A percentile compares a stretch with the other conserved stretches of the same genome.
Evolutionary conservation across 2,888 invertebrate species (phyloP).

Genomic region (Argyra leucocephala): DNA sequence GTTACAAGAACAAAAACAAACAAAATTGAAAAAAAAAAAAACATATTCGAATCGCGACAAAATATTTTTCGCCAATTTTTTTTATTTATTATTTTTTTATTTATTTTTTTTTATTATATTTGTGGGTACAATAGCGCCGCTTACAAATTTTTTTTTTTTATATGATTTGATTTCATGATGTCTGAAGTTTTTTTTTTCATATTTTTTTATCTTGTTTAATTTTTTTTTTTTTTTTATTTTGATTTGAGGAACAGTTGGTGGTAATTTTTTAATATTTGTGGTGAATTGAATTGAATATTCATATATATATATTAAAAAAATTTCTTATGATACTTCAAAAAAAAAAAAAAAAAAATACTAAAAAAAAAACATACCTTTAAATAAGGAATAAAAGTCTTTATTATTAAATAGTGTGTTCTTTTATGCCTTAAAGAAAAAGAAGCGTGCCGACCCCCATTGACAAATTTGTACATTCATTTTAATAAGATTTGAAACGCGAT

Average conservation of each 20-base stretch:
- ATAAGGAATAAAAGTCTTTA: background rate
- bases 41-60: too few relatives aligned
- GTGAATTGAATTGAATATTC: background rate
- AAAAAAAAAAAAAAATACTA: too few relatives aligned
- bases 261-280: background rate
- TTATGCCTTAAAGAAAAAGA: constrained; percentile 20
- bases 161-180: background rate
- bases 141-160: background rate
- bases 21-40: too few relatives aligned
- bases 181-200: background rate
- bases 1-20: background rate
- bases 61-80: too few relatives aligned
- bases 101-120: background rate
- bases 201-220: background rate
- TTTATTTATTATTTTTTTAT: too few relatives aligned
- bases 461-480: constrained; percentile 32
- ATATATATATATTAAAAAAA: background rate
- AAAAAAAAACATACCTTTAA: background rate
- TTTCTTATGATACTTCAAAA: background rate
- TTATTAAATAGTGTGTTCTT: background rate
- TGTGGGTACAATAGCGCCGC: background rate
- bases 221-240: background rate
- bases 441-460: constrained; percentile 45
- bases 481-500: background rate
- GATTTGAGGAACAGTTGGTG: background rate